These are phyloP conservation scores for Oscheius onirici DNA, from an alignment of 2,888 invertebrate species.

Conservation along the genomic window DNA sequence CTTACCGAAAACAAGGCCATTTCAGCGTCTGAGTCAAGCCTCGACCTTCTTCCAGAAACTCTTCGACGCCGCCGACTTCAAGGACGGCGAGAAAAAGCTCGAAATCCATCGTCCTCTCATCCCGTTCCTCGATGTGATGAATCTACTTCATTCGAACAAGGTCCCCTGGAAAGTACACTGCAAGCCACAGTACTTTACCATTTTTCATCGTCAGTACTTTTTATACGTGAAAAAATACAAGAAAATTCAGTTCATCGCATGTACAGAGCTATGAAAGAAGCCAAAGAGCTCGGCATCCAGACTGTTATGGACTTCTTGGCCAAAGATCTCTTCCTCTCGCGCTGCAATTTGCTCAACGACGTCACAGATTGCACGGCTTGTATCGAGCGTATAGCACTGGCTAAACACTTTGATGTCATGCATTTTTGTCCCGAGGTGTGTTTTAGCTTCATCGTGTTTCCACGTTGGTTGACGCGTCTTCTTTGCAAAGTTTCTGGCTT, in stretches of 20 bases:
- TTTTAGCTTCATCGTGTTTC: neutral
- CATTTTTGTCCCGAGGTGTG: slow-evolving; percentile 1
- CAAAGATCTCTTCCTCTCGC: neutral
- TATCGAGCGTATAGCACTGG: slow-evolving; percentile 8
- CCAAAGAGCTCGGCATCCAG: neutral
- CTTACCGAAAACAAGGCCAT: too few relatives aligned
- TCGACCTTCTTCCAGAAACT: neutral
- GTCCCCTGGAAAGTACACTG: slow-evolving; percentile 19
- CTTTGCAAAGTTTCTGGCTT: too few relatives aligned
- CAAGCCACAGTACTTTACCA: neutral
- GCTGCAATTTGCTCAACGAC: neutral
- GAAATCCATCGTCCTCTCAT: neutral
- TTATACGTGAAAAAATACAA: neutral
- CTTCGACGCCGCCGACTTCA: neutral
- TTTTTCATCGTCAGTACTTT: slow-evolving; percentile 1
- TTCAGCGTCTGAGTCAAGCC: neutral
- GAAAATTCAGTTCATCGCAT: neutral
- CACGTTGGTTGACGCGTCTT: too few relatives aligned
- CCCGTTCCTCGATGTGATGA: slow-evolving; percentile 14
- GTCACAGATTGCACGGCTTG: neutral
- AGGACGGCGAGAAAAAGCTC: neutral
- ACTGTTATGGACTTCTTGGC: neutral
- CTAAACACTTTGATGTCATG: neutral
- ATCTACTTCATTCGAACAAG: neutral
- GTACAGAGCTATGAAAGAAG: slow-evolving; percentile 4